Percentiles rank a stretch among this genome's conserved stretches.
phyloP scores from a whole-genome alignment of 2,113 vertebrate genomes.

The Lichenostomus cassidix region DNA sequence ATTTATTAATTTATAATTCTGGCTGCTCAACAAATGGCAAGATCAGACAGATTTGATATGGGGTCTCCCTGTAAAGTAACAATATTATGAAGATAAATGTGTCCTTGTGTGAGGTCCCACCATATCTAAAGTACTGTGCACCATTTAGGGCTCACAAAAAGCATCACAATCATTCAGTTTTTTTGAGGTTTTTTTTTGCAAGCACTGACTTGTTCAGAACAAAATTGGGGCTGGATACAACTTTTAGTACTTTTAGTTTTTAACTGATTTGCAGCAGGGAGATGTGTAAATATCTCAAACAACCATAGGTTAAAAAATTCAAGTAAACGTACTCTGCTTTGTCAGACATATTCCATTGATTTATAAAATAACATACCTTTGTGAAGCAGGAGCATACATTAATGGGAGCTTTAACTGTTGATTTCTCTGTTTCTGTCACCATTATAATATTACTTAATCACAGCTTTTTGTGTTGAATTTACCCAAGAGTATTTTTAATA shows the following conservation, averaged over 20 bases:
- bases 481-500: slow-evolving; percentile 55
- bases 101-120: not conserved
- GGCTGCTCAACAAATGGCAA: not conserved
- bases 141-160: not conserved
- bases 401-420: slow-evolving; percentile 35
- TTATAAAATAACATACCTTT: slow-evolving; percentile 1
- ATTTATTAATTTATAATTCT: not conserved
- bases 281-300: not conserved
- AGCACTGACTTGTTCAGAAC: not conserved
- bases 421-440: slow-evolving; percentile 44
- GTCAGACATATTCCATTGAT: not conserved
- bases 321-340: not conserved
- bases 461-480: slow-evolving; percentile 50
- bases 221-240: not conserved
- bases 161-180: not conserved
- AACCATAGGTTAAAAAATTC: not conserved
- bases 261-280: not conserved
- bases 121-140: not conserved
- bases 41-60: not conserved
- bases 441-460: slow-evolving; percentile 55
- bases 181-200: not conserved
- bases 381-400: slow-evolving; percentile 14
- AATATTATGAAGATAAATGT: not conserved
- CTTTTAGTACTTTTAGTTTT: not conserved
- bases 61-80: not conserved